These are phyloP conservation scores for Cyaniris semiargus DNA, from an alignment of 2,888 invertebrate species.

Conservation along the genomic window DNA sequence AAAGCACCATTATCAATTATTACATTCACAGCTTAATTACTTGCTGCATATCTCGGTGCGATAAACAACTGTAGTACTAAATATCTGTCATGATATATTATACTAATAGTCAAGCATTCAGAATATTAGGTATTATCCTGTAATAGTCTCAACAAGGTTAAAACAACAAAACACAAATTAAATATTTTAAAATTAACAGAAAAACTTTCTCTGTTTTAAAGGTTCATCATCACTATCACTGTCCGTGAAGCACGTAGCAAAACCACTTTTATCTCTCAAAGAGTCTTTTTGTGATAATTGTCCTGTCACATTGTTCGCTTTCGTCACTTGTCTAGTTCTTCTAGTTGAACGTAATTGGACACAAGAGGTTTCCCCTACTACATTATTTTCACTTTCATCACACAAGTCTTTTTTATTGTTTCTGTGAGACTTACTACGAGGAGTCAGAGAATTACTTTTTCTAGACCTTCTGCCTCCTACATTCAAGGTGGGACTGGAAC, in stretches of 20 bases:
- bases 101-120: conserved; percentile 13
- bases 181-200: conserved; percentile 49
- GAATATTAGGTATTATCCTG: background rate
- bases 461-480: conserved; percentile 52
- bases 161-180: conserved; percentile 14
- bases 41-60: conserved; percentile 11
- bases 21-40: conserved; percentile 4
- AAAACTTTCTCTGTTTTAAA: conserved; percentile 61
- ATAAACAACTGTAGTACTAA: conserved; percentile 22
- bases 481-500: conserved; percentile 61
- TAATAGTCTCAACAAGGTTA: background rate
- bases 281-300: conserved; percentile 53
- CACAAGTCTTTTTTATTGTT: conserved; percentile 36
- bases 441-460: conserved; percentile 34
- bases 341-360: conserved; percentile 38
- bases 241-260: conserved; percentile 69
- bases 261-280: conserved; percentile 65
- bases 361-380: conserved; percentile 33
- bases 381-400: conserved; percentile 34
- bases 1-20: conserved; percentile 27
- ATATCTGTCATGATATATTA: conserved; percentile 27
- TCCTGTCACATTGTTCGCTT: conserved; percentile 49
- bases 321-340: conserved; percentile 48
- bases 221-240: conserved; percentile 70
- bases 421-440: conserved; percentile 35